phyloP scores from a whole-genome alignment of 2,888 invertebrate genomes.

The Mimas tiliae region DNA sequence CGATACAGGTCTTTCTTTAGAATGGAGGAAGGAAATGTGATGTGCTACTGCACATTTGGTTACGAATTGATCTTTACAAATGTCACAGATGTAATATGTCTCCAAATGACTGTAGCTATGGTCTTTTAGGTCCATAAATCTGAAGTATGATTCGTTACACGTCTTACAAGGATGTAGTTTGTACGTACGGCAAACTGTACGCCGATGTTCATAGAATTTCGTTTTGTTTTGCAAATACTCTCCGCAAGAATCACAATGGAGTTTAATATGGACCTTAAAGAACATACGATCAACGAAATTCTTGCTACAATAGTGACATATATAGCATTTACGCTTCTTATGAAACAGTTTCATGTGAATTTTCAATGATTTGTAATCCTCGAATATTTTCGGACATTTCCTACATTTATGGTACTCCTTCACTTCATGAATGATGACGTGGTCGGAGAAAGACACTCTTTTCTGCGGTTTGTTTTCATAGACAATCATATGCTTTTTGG shows the following conservation, averaged over 20 bases:
- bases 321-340: conserved; percentile 73
- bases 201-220: conserved; percentile 57
- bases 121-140: conserved; percentile 70
- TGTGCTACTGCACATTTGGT: conserved; percentile 65
- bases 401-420: conserved; percentile 70
- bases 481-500: conserved; percentile 68
- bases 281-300: conserved; percentile 69
- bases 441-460: conserved; percentile 71
- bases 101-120: conserved; percentile 65
- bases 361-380: conserved; percentile 58
- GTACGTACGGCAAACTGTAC: conserved; percentile 52
- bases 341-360: conserved; percentile 63
- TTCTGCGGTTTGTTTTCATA: conserved; percentile 61
- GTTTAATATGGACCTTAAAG: conserved; percentile 72
- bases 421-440: conserved; percentile 69
- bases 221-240: conserved; percentile 51
- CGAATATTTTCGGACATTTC: conserved; percentile 70
- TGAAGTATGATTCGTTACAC: conserved; percentile 58
- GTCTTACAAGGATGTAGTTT: conserved; percentile 63
- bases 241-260: conserved; percentile 71
- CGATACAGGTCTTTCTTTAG: conserved; percentile 49
- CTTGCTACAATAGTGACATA: conserved; percentile 72
- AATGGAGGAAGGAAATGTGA: conserved; percentile 66
- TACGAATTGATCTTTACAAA: conserved; percentile 69
- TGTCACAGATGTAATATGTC: conserved; percentile 60